Percentiles rank a stretch among this genome's conserved stretches.
phyloP scores from a whole-genome alignment of 2,113 vertebrate genomes.

The Petrocephalus zakoni region DNA sequence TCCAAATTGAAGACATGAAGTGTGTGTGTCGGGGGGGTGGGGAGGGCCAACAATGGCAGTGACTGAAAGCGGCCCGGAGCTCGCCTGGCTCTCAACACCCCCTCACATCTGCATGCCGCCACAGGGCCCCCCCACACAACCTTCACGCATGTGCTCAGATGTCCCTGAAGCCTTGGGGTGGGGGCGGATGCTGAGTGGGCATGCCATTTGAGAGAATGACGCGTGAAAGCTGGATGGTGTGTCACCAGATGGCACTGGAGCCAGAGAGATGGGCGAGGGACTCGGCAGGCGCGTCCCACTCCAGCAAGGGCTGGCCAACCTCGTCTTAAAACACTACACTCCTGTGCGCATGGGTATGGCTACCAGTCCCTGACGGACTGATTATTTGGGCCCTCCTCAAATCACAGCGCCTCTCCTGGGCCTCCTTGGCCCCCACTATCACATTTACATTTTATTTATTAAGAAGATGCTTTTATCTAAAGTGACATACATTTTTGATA shows the following conservation, averaged over 20 bases:
- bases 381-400: constrained; percentile 17
- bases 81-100: constrained; percentile 39
- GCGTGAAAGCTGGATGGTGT: background rate
- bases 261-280: background rate
- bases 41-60: constrained; percentile 58
- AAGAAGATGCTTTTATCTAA: background rate
- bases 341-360: background rate
- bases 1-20: constrained; percentile 54
- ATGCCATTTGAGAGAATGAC: background rate
- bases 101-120: constrained; percentile 26
- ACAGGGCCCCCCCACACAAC: constrained; percentile 47
- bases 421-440: background rate
- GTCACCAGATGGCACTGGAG: background rate
- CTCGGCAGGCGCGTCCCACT: background rate
- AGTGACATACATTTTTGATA: background rate
- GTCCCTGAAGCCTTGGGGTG: constrained; percentile 60
- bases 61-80: constrained; percentile 50
- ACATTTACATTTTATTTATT: background rate
- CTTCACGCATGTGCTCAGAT: constrained; percentile 62
- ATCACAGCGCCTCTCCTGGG: background rate
- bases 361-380: constrained; percentile 15
- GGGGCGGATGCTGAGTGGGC: constrained; percentile 31
- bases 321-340: background rate
- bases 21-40: constrained; percentile 51
- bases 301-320: background rate